Evolutionary conservation across 2,113 vertebrate species (phyloP).

Genomic region (Xiphophorus maculatus): DNA sequence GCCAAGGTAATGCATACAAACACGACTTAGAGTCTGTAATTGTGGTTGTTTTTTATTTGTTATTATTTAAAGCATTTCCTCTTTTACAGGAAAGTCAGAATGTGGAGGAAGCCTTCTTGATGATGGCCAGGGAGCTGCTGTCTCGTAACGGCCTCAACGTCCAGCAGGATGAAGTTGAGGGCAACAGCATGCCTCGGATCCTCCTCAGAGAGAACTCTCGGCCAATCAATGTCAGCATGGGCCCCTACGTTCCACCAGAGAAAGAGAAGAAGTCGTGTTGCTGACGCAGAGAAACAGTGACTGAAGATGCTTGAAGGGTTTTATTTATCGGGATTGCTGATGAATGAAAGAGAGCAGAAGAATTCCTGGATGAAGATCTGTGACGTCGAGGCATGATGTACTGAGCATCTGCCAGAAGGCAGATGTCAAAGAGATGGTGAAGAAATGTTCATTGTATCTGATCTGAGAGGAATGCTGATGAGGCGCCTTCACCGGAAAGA

Average conservation of each 20-base stretch:
- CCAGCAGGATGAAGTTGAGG: slow-evolving; percentile 30
- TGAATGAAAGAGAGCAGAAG: background rate
- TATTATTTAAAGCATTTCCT: background rate
- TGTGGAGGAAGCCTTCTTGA: slow-evolving; percentile 72
- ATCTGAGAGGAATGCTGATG: background rate
- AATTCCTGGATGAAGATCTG: background rate
- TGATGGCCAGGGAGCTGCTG: slow-evolving; percentile 76
- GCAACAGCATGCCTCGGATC: slow-evolving; percentile 10
- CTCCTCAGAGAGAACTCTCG: slow-evolving; percentile 65
- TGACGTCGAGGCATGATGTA: background rate
- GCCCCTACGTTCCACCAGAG: slow-evolving; percentile 39
- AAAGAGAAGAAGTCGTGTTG: slow-evolving; percentile 73
- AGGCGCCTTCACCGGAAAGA: background rate
- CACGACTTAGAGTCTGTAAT: background rate
- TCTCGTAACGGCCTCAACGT: slow-evolving; percentile 65
- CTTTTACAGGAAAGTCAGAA: slow-evolving; percentile 65
- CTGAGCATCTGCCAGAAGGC: background rate
- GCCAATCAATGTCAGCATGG: slow-evolving; percentile 11
- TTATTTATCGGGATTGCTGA: background rate
- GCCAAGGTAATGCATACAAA: slow-evolving; percentile 72
- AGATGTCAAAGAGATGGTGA: slow-evolving; percentile 11
- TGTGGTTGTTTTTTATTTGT: background rate
- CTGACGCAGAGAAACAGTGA: slow-evolving; percentile 28
- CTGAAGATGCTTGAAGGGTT: background rate
- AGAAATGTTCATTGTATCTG: slow-evolving; percentile 1